Conservation (phyloP, 2,888 invertebrate species). For the Catocala sponsa region DNA sequence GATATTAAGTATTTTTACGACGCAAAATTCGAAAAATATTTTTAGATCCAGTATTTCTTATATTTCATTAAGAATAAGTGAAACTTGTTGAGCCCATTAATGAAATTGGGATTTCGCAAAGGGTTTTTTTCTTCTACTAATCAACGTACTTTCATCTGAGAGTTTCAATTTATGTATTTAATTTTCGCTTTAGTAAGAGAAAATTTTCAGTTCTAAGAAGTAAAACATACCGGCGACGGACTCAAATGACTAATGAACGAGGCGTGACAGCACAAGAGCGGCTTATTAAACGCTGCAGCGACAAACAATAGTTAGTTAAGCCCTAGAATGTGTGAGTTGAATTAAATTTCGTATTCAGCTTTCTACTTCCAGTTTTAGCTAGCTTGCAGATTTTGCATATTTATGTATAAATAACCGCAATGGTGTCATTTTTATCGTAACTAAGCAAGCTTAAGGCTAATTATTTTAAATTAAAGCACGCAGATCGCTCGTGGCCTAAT, state of each 20-base stretch:
- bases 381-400: too few relatives aligned
- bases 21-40: too few relatives aligned
- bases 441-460: too few relatives aligned
- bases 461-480: too few relatives aligned
- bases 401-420: too few relatives aligned
- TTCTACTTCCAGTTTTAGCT: too few relatives aligned
- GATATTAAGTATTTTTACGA: too few relatives aligned
- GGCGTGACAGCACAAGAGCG: constrained; percentile 39
- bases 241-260: constrained; percentile 55
- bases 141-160: constrained; percentile 13
- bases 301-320: constrained; percentile 44
- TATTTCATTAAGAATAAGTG: not conserved
- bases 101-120: constrained; percentile 3
- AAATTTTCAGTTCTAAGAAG: constrained; percentile 37
- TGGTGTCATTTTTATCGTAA: too few relatives aligned
- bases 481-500: too few relatives aligned
- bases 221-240: constrained; percentile 42
- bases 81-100: constrained; percentile 8
- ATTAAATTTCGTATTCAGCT: constrained; percentile 24
- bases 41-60: not conserved
- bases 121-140: not conserved
- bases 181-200: constrained; percentile 30
- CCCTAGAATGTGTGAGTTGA: constrained; percentile 20
- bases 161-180: constrained; percentile 37
- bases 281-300: constrained; percentile 47